Evolutionary conservation across 1,140 invertebrate species (phyloP).

Genomic region (Aphidius gifuensis): DNA sequence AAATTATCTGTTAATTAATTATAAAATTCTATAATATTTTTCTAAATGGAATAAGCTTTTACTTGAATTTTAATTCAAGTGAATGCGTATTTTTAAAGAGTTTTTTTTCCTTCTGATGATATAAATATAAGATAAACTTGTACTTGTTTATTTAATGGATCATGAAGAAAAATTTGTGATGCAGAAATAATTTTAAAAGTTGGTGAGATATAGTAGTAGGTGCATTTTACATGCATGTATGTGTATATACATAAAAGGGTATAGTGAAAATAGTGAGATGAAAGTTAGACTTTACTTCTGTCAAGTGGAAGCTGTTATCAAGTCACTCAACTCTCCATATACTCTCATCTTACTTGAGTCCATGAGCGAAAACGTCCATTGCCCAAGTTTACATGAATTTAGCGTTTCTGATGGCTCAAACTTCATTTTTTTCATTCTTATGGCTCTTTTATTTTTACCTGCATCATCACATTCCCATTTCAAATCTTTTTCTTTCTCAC

Average conservation of each 20-base stretch:
- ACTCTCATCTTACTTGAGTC: not conserved
- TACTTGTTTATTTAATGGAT: too few species aligned
- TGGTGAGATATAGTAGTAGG: too few species aligned
- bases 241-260: slow-evolving; percentile 1
- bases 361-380: not conserved
- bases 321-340: slow-evolving; percentile 33
- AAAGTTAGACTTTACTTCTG: slow-evolving; percentile 27
- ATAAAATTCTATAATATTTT: too few species aligned
- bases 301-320: slow-evolving; percentile 39
- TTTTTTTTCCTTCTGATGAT: too few species aligned
- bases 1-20: too few species aligned
- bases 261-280: slow-evolving; percentile 1
- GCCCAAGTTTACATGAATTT: slow-evolving; percentile 27
- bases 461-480: not conserved
- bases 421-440: not conserved
- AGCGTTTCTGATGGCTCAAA: not conserved
- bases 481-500: not conserved
- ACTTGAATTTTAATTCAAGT: too few species aligned
- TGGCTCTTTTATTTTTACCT: not conserved
- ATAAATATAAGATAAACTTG: too few species aligned
- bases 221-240: too few species aligned
- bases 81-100: too few species aligned
- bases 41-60: too few species aligned
- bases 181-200: too few species aligned
- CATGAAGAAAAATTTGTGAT: too few species aligned